phyloP scores from a whole-genome alignment of 2,888 invertebrate genomes.

The Seladonia tumulorum region DNA sequence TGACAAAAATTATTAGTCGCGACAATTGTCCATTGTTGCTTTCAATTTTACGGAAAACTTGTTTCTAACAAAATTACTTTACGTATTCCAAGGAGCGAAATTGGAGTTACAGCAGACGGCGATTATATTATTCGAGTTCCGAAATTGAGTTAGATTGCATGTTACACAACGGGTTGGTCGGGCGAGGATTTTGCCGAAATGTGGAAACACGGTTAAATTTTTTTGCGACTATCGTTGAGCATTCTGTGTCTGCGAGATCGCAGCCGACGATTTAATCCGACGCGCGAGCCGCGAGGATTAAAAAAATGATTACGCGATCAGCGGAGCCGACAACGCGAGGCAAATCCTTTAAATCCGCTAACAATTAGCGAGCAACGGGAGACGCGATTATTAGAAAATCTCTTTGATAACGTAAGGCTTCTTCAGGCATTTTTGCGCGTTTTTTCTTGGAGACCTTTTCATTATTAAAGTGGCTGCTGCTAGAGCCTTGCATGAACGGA shows the following conservation, averaged over 20 bases:
- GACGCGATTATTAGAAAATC: not conserved
- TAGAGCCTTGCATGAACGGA: not conserved
- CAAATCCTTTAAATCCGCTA: not conserved
- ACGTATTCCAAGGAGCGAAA: too few relatives aligned
- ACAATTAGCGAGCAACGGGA: not conserved
- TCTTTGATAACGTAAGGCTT: not conserved
- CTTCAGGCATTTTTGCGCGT: not conserved
- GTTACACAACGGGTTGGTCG: not conserved
- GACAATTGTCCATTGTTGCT: too few relatives aligned
- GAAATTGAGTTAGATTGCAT: not conserved
- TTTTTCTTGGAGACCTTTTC: not conserved
- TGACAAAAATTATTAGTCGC: too few relatives aligned
- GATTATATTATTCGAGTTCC: not conserved
- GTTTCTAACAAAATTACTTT: too few relatives aligned
- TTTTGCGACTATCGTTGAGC: not conserved
- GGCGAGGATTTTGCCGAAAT: not conserved
- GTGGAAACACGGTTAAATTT: not conserved
- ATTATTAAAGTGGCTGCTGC: not conserved
- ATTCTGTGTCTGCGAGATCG: not conserved
- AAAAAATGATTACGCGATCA: constrained; percentile 13
- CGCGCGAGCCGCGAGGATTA: not conserved
- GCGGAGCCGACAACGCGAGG: not conserved
- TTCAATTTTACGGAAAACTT: too few relatives aligned
- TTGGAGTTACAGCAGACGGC: too few relatives aligned
- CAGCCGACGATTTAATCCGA: constrained; percentile 25